Evolutionary conservation across 2,888 invertebrate species (phyloP), one percentile per base, ranked within the genome.

Genomic region (Pristionchus arcanus): DNA sequence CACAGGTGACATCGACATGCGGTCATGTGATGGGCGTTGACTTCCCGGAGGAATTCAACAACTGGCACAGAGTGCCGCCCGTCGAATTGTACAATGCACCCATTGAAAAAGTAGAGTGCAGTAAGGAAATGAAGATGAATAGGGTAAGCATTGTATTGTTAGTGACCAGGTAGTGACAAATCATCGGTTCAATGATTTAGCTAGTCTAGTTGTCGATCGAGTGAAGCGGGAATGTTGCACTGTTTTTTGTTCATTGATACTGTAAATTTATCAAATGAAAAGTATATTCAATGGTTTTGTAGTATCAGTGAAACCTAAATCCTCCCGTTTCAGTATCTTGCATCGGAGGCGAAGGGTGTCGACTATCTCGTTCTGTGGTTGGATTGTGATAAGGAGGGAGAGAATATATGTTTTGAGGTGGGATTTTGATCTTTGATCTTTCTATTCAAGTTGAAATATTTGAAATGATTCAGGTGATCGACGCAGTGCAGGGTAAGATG

Each of bases 321-420:
- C 5, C 2, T 68, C 15, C 37, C 25, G 13, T 90, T 92, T 34
- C 83, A 94, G 92, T 94, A 92, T 90, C 91, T 95, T 13, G 92
- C 93, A 2, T 91, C 92, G 0, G 95, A 96, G 95, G 96, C 96
- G 0, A 97, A 97, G 91, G 97, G 97, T 53, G 97, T 97, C 94
- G 98, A 98, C 95, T 97, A 97, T 95, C 96, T 99, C 31, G 97
- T 99, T 25, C 96, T 99, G 71, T 99, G 99, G 99, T 96, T 99
- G 37, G 99, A 99, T 97, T 99, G 99, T 96, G 99, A 99, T 96
- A 99, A 99, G 96, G 99, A 99, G 96, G 99, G 99, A 53, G 99
- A 99, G 96, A 99, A 99, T 96, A 99, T 99, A 95, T 99, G 99
- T 95, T 99, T 97, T 96, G 93, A 93, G 84, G 93, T 92, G 2